A percentile compares a stretch with the other conserved stretches of the same genome.
Conservation (phyloP, 2,888 invertebrate genomes). For the Archaeoteleia sp. region DNA sequence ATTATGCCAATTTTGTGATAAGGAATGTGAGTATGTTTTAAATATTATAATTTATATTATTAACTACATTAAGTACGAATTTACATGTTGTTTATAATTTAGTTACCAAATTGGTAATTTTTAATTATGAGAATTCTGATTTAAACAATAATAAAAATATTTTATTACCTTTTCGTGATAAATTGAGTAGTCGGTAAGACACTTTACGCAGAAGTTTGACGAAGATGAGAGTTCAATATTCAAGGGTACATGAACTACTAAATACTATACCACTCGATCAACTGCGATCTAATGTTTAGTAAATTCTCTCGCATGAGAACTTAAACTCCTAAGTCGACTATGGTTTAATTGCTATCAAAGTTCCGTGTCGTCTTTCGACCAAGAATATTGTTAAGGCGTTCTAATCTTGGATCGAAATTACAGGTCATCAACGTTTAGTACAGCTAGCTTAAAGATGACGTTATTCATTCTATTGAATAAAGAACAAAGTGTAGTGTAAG, state of each 20-base stretch:
- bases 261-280: slow-evolving; percentile 39
- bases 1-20: no score
- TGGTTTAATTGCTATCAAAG: slow-evolving; percentile 31
- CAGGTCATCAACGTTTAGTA: background rate
- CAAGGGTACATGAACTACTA: slow-evolving; percentile 17
- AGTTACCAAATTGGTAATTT: slow-evolving; percentile 12
- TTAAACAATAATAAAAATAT: slow-evolving; percentile 5
- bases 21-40: no score
- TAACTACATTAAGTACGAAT: no score
- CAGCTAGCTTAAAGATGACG: no score
- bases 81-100: no score
- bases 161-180: slow-evolving; percentile 14
- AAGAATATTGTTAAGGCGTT: background rate
- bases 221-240: slow-evolving; percentile 35
- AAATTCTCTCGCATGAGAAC: slow-evolving; percentile 27
- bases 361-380: slow-evolving; percentile 19
- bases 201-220: slow-evolving; percentile 35
- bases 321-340: slow-evolving; percentile 25
- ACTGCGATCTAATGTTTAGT: slow-evolving; percentile 32
- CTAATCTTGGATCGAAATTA: background rate
- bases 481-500: background rate
- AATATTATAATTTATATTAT: no score
- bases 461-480: no score
- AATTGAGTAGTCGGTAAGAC: slow-evolving; percentile 36
- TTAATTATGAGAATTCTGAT: no score